Conservation (phyloP, 2,888 invertebrate species). For the Drosophila demipolita region DNA sequence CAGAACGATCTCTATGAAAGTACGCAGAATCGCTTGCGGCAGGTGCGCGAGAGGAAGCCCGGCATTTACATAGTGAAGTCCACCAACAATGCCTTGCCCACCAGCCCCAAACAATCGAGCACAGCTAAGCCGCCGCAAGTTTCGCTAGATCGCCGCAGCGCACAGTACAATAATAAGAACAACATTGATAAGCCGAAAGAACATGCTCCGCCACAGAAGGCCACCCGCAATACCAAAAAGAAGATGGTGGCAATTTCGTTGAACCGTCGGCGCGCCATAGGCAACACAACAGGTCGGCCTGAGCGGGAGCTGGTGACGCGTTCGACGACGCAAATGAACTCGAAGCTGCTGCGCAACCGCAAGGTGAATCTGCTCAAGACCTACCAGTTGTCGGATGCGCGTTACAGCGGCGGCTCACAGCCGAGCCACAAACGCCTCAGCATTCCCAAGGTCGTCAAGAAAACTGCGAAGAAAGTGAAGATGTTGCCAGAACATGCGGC, state of each 20-base stretch:
- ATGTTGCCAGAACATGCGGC: neutral
- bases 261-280: constrained; percentile 51
- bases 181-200: constrained; percentile 8
- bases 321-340: constrained; percentile 64
- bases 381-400: constrained; percentile 52
- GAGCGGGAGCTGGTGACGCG: constrained; percentile 69
- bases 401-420: constrained; percentile 42
- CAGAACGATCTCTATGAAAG: constrained; percentile 43
- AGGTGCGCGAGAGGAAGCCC: constrained; percentile 80
- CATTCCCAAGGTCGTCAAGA: constrained; percentile 14
- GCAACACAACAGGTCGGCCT: neutral
- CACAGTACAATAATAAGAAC: constrained; percentile 10
- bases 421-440: constrained; percentile 15
- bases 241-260: constrained; percentile 12
- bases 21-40: constrained; percentile 72
- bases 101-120: neutral
- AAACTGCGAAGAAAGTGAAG: constrained; percentile 21
- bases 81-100: constrained; percentile 37
- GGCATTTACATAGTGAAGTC: constrained; percentile 82
- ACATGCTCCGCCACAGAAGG: neutral
- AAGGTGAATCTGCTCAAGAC: constrained; percentile 72
- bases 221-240: constrained; percentile 24
- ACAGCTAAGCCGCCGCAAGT: neutral
- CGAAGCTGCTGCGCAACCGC: constrained; percentile 78
- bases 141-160: neutral